These are phyloP conservation scores for Dipodomys ordii DNA, from an alignment of 2,113 vertebrate genomes.

Conservation along the genomic window DNA sequence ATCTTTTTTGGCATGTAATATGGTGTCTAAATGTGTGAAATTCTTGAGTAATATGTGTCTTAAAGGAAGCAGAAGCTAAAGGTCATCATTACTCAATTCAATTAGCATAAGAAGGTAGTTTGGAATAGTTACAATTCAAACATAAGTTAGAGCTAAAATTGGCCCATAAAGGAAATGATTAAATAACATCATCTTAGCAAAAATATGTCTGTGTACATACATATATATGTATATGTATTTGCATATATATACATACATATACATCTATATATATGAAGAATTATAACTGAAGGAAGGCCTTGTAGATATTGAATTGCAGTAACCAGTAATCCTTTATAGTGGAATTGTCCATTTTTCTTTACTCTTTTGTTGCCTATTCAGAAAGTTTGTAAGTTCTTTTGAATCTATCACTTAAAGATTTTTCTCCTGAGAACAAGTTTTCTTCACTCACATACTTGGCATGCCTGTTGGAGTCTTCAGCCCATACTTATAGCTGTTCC, in stretches of 20 bases:
- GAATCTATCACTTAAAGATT: not conserved
- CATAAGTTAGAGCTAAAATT: conserved; percentile 9
- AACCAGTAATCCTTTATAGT: not conserved
- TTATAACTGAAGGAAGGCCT: not conserved
- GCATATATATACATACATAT: no score
- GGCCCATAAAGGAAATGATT: conserved; percentile 1
- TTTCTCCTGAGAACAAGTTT: not conserved
- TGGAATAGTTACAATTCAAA: conserved; percentile 32
- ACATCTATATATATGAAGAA: no score
- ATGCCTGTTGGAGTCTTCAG: not conserved
- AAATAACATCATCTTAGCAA: not conserved
- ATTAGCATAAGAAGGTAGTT: conserved; percentile 10
- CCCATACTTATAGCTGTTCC: not conserved
- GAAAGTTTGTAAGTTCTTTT: not conserved
- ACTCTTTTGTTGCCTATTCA: not conserved
- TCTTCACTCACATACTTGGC: not conserved
- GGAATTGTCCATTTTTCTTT: not conserved
- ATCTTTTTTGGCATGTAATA: conserved; percentile 48
- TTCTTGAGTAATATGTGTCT: conserved; percentile 33
- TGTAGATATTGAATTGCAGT: not conserved
- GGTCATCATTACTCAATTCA: not conserved
- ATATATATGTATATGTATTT: no score
- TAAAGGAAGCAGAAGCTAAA: conserved; percentile 49
- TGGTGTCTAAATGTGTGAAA: conserved; percentile 62
- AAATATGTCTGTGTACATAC: not conserved